Percentiles rank a stretch among this genome's conserved stretches.
Conservation (phyloP, 2,113 vertebrate genomes). For the Psettodes erumei region DNA sequence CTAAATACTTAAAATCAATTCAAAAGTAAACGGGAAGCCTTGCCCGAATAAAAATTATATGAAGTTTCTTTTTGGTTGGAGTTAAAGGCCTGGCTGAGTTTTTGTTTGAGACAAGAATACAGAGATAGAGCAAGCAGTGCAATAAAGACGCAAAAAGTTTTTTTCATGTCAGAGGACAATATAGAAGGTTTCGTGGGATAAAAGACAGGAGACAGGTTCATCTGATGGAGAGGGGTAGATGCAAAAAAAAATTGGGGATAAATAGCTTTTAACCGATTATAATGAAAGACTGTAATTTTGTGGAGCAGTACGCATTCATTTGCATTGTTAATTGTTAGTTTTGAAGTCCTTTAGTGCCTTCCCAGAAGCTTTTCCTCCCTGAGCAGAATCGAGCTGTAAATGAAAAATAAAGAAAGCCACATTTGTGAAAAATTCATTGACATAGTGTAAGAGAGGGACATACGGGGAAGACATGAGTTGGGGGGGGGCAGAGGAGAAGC, state of each 20-base stretch:
- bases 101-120: background rate
- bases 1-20: constrained; percentile 25
- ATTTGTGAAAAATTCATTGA: background rate
- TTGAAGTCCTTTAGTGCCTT: background rate
- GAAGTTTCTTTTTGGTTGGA: background rate
- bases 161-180: constrained; percentile 11
- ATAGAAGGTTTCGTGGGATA: constrained; percentile 8
- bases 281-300: background rate
- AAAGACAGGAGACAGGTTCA: constrained; percentile 14
- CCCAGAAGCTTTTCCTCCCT: constrained; percentile 1
- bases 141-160: constrained; percentile 16
- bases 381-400: background rate
- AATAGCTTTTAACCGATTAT: constrained; percentile 1
- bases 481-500: constrained; percentile 31
- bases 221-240: constrained; percentile 2
- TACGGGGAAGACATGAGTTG: background rate
- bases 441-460: background rate
- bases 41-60: background rate
- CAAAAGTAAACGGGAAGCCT: background rate
- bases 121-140: constrained; percentile 9
- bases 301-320: background rate
- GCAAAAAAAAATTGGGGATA: background rate
- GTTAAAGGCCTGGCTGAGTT: constrained; percentile 5
- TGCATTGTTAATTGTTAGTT: background rate
- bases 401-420: background rate